phyloP scores from a whole-genome alignment of 2,113 vertebrate species.

The Excalfactoria chinensis region DNA sequence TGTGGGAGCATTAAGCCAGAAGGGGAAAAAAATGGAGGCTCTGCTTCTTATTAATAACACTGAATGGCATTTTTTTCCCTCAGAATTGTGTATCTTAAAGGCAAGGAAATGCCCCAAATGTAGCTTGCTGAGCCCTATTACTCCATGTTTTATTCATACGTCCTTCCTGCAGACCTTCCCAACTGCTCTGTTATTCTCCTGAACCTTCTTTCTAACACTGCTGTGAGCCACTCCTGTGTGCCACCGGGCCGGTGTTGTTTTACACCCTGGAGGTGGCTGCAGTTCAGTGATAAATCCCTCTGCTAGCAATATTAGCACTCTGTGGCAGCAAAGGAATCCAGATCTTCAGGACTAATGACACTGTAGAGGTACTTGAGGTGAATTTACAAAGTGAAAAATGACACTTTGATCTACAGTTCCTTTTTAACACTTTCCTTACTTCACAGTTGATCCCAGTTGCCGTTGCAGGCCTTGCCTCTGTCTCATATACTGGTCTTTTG shows the following conservation, averaged over 20 bases:
- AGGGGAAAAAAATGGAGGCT: neutral
- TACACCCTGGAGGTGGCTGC: neutral
- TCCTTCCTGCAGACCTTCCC: neutral
- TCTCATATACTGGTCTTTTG: neutral
- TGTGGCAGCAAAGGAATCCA: neutral
- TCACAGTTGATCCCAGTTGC: neutral
- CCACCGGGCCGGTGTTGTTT: neutral
- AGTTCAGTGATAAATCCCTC: neutral
- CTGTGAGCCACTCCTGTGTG: neutral
- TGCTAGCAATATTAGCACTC: neutral
- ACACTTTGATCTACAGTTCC: neutral
- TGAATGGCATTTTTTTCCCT: neutral
- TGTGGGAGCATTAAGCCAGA: neutral
- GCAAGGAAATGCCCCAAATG: neutral
- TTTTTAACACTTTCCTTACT: neutral
- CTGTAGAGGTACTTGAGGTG: neutral
- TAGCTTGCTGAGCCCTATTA: neutral
- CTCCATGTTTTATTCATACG: neutral
- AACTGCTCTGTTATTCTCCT: neutral
- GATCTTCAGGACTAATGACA: neutral
- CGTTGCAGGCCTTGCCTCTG: neutral
- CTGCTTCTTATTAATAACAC: neutral
- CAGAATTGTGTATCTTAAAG: neutral
- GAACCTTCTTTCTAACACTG: neutral
- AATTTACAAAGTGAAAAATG: neutral